Evolutionary conservation across 2,797 vertebrate genomes (phyloP).

Genomic region (Cuculus canorus): DNA sequence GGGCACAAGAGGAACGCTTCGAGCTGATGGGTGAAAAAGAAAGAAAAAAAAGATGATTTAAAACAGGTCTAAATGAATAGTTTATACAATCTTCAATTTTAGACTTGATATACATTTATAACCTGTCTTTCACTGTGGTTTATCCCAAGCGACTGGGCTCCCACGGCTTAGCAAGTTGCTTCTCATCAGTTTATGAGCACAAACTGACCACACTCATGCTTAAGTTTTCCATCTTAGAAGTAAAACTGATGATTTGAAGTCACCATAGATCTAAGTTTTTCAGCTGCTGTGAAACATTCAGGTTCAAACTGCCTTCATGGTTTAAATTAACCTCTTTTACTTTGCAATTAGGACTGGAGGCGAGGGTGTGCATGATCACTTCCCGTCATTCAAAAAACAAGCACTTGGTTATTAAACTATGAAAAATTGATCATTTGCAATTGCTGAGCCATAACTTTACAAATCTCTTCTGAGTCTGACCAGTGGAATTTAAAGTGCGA

Average conservation of each 20-base stretch:
- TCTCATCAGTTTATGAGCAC: not conserved
- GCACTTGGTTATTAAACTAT: not conserved
- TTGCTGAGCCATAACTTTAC: slow-evolving; percentile 22
- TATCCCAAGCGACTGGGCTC: not conserved
- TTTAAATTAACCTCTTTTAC: slow-evolving; percentile 19
- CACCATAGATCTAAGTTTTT: not conserved
- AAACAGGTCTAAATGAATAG: not conserved
- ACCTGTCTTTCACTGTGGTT: not conserved
- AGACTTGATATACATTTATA: not conserved
- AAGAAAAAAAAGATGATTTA: not conserved
- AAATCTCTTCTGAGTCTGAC: slow-evolving; percentile 17
- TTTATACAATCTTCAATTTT: not conserved
- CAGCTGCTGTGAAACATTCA: not conserved
- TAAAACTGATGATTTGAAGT: not conserved
- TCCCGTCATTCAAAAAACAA: slow-evolving; percentile 21
- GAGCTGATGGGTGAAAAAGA: not conserved
- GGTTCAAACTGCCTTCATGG: not conserved
- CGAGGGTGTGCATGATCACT: not conserved
- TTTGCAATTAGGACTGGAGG: slow-evolving; percentile 30
- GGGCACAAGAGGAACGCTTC: not conserved
- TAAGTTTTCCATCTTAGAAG: not conserved
- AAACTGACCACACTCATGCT: not conserved
- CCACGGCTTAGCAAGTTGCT: not conserved
- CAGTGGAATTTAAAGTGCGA: slow-evolving; percentile 34
- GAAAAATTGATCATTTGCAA: slow-evolving; percentile 46